Base-by-base conservation (phyloP, 2,888 invertebrate species). In the Falcaria lacertinaria region DNA sequence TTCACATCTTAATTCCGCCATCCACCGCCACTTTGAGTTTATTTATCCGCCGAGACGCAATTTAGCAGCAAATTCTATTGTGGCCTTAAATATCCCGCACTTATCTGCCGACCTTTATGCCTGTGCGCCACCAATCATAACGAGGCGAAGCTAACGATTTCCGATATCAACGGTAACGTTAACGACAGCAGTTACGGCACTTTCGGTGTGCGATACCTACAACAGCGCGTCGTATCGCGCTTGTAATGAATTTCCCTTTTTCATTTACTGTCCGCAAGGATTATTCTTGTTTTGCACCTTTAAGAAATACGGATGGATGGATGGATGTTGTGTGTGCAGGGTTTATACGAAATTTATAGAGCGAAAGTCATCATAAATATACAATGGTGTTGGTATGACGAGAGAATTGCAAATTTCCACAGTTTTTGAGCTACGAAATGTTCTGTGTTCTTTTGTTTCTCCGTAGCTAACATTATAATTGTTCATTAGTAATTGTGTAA, bases 211-310 rank as follows among this genome's bases (percentile, higher is more conserved):
- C 70, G 75, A 69, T 75, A 74, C 72, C n/a, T n/a, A 66, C 60
- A 60, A 52, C 54, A 53, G 55, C 36, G 44, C 45, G 49, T 52
- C 59, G 63, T 73, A 68, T 72, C 64, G 69, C 62, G 42, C 40
- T 47, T 37, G 63, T 74, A 78, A 81, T 77, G 80, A 79, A 79
- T 80, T 73, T 72, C 69, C 69, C 69, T 69, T 69, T 74, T 75
- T 78, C 74, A 74, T 79, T 79, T 73, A 70, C 62, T 69, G 59
- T 55, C 54, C 63, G 57, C 50, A 43, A 44, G 58, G 64, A 52
- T 70, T 67, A 70, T 64, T 63, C 64, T 51, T 22, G 1, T 5
- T 34, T 49, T 44, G 37, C n/a, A n/a, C n/a, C n/a, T n/a, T n/a
- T n/a, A n/a, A n/a, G n/a, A n/a, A n/a, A n/a, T n/a, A n/a, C n/a